phyloP scores from a whole-genome alignment of 2,113 vertebrate species.

The Cathartes aura region DNA sequence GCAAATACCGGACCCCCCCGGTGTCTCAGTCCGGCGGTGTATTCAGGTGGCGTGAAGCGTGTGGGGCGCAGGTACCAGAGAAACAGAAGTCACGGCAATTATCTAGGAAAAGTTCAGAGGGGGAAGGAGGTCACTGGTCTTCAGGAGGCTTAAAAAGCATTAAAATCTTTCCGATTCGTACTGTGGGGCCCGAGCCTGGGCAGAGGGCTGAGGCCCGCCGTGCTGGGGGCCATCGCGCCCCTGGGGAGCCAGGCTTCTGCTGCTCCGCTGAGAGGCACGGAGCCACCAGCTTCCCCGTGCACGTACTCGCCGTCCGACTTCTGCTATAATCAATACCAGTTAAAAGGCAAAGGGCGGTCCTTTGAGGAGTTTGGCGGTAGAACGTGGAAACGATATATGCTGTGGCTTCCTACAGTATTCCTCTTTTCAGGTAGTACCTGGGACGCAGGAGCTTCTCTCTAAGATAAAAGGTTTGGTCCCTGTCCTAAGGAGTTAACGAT shows the following conservation, averaged over 20 bases:
- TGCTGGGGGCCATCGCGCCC: fast-evolving
- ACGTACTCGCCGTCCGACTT: fast-evolving
- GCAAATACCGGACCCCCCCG: too few relatives aligned
- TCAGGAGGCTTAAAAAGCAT: not conserved
- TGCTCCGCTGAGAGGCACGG: fast-evolving
- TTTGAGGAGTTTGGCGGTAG: not conserved
- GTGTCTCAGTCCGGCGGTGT: fast-evolving
- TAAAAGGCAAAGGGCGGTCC: not conserved
- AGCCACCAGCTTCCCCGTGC: fast-evolving
- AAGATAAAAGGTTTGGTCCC: not conserved
- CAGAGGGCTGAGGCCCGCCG: not conserved
- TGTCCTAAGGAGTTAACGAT: too few relatives aligned
- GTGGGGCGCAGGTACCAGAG: fast-evolving
- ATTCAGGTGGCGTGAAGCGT: fast-evolving
- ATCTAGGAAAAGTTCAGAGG: fast-evolving
- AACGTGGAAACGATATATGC: fast-evolving
- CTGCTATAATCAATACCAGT: fast-evolving
- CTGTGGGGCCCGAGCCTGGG: too few relatives aligned
- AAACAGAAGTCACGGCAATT: fast-evolving
- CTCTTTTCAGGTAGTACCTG: fast-evolving
- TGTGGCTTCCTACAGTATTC: not conserved
- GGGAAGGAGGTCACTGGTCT: fast-evolving
- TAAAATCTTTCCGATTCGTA: fast-evolving
- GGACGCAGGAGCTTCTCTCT: not conserved
- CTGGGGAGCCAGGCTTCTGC: not conserved